Percentiles rank a stretch among this genome's conserved stretches.
phyloP scores from a whole-genome alignment of 2,888 invertebrate species.

The Drosophila sordidula region DNA sequence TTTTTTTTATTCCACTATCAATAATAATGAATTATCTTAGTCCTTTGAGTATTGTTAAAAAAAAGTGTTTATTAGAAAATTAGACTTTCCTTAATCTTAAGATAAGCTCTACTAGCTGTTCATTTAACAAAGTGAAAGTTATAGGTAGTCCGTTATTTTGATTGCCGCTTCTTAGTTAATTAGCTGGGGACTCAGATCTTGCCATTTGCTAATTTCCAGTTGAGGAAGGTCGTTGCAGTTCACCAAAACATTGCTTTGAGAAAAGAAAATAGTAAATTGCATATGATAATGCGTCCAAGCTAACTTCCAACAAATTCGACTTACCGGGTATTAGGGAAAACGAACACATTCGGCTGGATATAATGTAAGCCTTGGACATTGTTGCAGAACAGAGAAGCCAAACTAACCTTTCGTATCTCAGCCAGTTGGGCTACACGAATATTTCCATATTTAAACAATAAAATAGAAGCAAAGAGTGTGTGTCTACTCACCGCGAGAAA shows the following conservation, averaged over 20 bases:
- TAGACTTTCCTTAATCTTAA: neutral
- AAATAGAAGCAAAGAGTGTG: too few relatives aligned
- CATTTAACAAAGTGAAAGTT: conserved; percentile 1
- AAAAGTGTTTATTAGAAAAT: neutral
- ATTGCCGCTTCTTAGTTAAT: conserved; percentile 9
- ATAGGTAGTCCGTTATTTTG: neutral
- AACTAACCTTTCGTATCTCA: conserved; percentile 90
- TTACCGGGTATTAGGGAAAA: conserved; percentile 73
- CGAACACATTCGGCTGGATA: conserved; percentile 86
- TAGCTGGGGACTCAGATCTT: conserved; percentile 61
- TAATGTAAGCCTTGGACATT: conserved; percentile 88
- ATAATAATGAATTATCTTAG: too few relatives aligned
- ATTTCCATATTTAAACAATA: neutral
- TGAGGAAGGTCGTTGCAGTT: conserved; percentile 72
- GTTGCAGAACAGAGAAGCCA: conserved; percentile 91
- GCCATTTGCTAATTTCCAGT: conserved; percentile 76
- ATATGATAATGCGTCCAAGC: neutral
- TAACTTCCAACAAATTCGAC: conserved; percentile 3
- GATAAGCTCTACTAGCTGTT: neutral
- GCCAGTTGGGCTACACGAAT: conserved; percentile 88
- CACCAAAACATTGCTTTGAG: conserved; percentile 64
- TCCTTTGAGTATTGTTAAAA: neutral
- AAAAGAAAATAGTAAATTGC: neutral
- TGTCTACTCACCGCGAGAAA: conserved; percentile 85
- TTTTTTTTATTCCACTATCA: too few relatives aligned